These are phyloP conservation scores for Labia minor DNA, from an alignment of 2,888 invertebrate genomes.

Conservation along the genomic window DNA sequence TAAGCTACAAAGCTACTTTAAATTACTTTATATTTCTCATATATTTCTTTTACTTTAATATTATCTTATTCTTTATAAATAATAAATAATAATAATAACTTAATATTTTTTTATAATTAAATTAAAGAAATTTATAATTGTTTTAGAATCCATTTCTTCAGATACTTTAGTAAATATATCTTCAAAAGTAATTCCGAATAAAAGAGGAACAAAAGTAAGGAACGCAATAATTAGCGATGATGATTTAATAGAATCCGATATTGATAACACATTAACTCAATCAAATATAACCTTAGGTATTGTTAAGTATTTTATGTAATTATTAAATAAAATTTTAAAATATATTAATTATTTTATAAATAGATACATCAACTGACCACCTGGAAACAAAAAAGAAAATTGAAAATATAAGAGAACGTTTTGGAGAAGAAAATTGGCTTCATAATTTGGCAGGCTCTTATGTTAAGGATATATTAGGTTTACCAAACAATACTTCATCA, in stretches of 20 bases:
- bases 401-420: constrained; percentile 44
- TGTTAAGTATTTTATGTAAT: not conserved
- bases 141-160: not conserved
- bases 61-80: too few species aligned
- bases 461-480: constrained; percentile 46
- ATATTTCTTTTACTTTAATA: too few species aligned
- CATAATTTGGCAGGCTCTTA: constrained; percentile 42
- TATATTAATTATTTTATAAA: constrained; percentile 20
- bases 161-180: not conserved
- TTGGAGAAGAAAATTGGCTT: constrained; percentile 50
- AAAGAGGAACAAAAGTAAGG: constrained; percentile 28
- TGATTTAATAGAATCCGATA: constrained; percentile 27
- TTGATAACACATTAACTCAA: constrained; percentile 27
- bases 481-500: constrained; percentile 37
- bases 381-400: constrained; percentile 49
- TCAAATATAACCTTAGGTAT: not conserved
- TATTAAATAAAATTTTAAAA: constrained; percentile 14
- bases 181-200: constrained; percentile 21
- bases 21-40: too few species aligned
- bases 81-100: too few species aligned
- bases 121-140: too few species aligned
- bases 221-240: constrained; percentile 30
- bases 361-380: constrained; percentile 38
- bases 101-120: too few species aligned
- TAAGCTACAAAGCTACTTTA: too few species aligned